Evolutionary conservation across 2,888 invertebrate species (phyloP).

Genomic region (Drosophila gaucha): DNA sequence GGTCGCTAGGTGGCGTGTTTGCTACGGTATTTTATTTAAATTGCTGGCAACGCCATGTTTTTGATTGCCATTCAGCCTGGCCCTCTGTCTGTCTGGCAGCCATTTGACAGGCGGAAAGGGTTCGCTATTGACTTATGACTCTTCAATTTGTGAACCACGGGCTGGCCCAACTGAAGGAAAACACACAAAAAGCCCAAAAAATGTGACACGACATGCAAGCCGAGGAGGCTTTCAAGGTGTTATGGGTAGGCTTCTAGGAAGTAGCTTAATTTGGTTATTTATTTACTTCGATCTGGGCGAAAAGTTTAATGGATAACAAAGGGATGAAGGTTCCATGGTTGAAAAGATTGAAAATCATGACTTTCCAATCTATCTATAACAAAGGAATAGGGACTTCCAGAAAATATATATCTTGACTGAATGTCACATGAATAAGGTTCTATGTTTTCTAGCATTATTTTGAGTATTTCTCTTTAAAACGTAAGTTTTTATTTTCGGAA

Average conservation of each 20-base stretch:
- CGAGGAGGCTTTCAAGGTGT: slow-evolving; percentile 26
- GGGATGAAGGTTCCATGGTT: not conserved
- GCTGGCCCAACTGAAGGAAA: slow-evolving; percentile 7
- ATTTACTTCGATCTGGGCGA: not conserved
- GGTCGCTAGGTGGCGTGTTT: slow-evolving; percentile 57
- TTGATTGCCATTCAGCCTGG: slow-evolving; percentile 36
- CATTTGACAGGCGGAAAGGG: slow-evolving; percentile 71
- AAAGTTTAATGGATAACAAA: not conserved
- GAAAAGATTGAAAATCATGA: no score
- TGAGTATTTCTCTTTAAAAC: no score
- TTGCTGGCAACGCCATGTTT: slow-evolving; percentile 58
- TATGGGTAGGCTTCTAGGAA: slow-evolving; percentile 7
- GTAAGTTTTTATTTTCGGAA: no score
- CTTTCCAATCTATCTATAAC: no score
- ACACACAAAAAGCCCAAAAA: slow-evolving; percentile 3
- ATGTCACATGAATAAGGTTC: no score
- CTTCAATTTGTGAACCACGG: slow-evolving; percentile 31
- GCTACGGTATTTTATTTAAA: slow-evolving; percentile 64
- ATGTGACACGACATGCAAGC: slow-evolving; percentile 54
- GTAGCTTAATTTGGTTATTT: not conserved
- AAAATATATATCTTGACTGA: no score
- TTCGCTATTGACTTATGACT: slow-evolving; percentile 67
- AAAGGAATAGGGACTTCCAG: no score
- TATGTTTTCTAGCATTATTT: no score
- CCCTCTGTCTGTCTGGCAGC: slow-evolving; percentile 26